Percentiles rank a stretch among this genome's conserved stretches.
Conservation (phyloP, 2,888 invertebrate species). For the Phlogophora meticulosa region DNA sequence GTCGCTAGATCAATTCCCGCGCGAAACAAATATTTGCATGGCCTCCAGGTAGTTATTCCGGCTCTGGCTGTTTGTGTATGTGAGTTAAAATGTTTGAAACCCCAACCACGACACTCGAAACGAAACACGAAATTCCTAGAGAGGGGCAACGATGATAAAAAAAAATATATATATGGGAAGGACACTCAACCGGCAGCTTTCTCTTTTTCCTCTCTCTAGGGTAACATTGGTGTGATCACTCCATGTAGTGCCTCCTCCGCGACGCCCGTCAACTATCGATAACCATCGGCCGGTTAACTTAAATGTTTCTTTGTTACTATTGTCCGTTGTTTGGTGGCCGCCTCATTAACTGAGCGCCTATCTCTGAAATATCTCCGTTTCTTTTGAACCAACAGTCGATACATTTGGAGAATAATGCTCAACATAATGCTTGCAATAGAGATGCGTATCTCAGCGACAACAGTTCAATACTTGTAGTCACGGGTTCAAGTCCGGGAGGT, state of each 20-base stretch:
- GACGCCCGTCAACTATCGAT: constrained; percentile 57
- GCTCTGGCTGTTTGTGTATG: no score
- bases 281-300: constrained; percentile 69
- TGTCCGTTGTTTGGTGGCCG: constrained; percentile 66
- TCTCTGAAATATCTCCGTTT: constrained; percentile 43
- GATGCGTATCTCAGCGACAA: constrained; percentile 63
- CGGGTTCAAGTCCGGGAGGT: constrained; percentile 35
- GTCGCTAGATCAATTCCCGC: no score
- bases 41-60: no score
- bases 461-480: constrained; percentile 38
- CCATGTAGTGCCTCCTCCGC: background rate
- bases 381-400: constrained; percentile 51
- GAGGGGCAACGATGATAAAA: no score
- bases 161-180: no score
- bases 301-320: constrained; percentile 72
- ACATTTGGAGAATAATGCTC: constrained; percentile 53
- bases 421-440: constrained; percentile 46
- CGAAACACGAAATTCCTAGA: no score
- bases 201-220: background rate
- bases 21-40: no score
- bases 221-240: background rate
- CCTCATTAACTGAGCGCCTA: constrained; percentile 52
- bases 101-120: no score
- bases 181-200: no score
- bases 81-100: no score